These are phyloP conservation scores for Lucinisca nassula DNA, from an alignment of 2,888 invertebrate genomes.

Conservation along the genomic window DNA sequence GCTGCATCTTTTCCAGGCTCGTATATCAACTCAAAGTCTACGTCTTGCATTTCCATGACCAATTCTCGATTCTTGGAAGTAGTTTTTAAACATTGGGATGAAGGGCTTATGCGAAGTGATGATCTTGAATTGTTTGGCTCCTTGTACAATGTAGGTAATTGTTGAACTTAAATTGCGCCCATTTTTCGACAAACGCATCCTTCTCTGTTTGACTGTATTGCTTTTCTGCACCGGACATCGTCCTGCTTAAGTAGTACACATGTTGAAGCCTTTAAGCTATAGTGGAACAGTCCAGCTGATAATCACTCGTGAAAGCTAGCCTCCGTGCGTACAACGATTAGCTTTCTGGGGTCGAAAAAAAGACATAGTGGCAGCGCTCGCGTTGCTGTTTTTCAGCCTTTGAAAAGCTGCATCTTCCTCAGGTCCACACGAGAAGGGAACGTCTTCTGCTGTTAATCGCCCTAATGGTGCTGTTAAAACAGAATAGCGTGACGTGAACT, in stretches of 20 bases:
- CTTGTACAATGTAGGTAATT: constrained; percentile 36
- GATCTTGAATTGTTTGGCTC: constrained; percentile 48
- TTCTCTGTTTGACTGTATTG: not conserved
- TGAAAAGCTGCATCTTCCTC: too few relatives aligned
- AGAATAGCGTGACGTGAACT: too few relatives aligned
- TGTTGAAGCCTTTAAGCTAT: too few relatives aligned
- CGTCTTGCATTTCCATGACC: constrained; percentile 29
- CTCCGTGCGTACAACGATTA: too few relatives aligned
- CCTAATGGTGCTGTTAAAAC: too few relatives aligned
- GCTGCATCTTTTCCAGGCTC: not conserved
- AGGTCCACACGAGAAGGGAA: too few relatives aligned
- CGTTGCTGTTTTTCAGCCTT: too few relatives aligned
- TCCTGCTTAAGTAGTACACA: constrained; percentile 33
- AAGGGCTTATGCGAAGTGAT: constrained; percentile 41
- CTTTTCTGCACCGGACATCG: constrained; percentile 17
- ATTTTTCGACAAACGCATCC: not conserved
- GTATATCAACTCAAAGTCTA: not conserved
- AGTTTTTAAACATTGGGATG: constrained; percentile 28
- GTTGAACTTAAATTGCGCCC: constrained; percentile 21
- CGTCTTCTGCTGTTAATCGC: too few relatives aligned
- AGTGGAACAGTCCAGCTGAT: too few relatives aligned
- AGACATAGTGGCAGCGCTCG: too few relatives aligned
- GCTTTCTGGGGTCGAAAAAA: too few relatives aligned
- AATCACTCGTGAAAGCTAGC: too few relatives aligned
- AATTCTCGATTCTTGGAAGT: constrained; percentile 26